phyloP scores from a whole-genome alignment of 2,113 vertebrate genomes.

The Notarius lentiginosus region DNA sequence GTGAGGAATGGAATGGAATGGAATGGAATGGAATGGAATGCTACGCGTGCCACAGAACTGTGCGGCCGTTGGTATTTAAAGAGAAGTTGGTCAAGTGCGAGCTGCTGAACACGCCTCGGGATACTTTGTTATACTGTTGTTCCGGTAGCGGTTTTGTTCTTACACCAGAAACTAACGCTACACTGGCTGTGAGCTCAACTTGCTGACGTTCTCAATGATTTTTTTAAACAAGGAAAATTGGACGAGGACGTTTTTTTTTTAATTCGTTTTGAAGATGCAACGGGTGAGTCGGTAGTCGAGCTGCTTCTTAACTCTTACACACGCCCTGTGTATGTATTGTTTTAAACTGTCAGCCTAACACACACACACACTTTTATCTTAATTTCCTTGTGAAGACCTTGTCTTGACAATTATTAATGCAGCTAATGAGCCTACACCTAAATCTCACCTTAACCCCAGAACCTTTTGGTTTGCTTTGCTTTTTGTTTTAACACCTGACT shows the following conservation, averaged over 20 bases:
- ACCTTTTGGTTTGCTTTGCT: not conserved
- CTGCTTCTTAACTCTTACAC: not conserved
- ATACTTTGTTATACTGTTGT: not conserved
- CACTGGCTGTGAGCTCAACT: not conserved
- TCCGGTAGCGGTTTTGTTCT: not conserved
- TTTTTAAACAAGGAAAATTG: not conserved
- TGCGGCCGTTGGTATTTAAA: not conserved
- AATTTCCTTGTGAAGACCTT: not conserved
- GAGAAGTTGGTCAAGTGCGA: not conserved
- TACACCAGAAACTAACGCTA: not conserved
- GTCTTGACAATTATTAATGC: not conserved
- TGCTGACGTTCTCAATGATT: not conserved
- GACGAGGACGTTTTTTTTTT: not conserved
- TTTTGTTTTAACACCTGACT: not conserved
- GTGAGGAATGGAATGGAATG: too few species aligned
- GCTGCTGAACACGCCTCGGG: not conserved
- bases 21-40: too few species aligned
- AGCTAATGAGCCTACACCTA: not conserved
- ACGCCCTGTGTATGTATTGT: not conserved
- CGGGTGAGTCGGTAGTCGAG: not conserved
- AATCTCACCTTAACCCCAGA: not conserved
- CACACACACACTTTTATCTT: not conserved
- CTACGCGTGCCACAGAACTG: not conserved
- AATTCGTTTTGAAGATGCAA: not conserved
- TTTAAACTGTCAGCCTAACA: not conserved